These are phyloP conservation scores for Lasioglossum calceatum DNA, from an alignment of 2,888 invertebrate genomes.

Conservation along the genomic window DNA sequence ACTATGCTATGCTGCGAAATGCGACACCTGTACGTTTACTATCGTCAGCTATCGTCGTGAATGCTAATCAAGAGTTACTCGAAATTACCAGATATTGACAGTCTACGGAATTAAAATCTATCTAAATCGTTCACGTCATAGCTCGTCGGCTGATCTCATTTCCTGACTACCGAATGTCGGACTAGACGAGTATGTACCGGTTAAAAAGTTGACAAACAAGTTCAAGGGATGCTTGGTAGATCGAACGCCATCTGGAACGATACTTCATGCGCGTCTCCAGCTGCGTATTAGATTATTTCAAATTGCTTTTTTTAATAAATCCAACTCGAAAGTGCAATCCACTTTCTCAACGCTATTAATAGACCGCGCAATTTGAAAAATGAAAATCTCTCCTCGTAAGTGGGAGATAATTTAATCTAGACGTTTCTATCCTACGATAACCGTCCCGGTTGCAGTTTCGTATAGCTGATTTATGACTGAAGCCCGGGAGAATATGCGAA, in stretches of 20 bases:
- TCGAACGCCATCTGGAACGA: constrained; percentile 4
- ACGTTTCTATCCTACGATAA: not conserved
- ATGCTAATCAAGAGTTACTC: not conserved
- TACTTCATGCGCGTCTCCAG: not conserved
- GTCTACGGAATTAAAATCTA: not conserved
- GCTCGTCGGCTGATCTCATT: constrained; percentile 53
- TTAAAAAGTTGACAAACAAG: not conserved
- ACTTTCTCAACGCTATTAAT: constrained; percentile 14
- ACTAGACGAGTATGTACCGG: not conserved
- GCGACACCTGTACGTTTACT: not conserved
- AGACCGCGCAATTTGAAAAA: not conserved
- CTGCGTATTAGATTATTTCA: not conserved
- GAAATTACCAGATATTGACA: not conserved
- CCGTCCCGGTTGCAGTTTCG: not conserved
- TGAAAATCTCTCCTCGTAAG: constrained; percentile 8
- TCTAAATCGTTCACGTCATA: constrained; percentile 26
- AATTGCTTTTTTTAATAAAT: not conserved
- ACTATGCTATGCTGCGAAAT: not conserved
- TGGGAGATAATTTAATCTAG: not conserved
- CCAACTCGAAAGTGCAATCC: constrained; percentile 7
- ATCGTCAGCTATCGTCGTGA: not conserved
- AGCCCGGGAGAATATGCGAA: not conserved
- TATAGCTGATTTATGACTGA: not conserved
- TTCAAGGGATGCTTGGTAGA: not conserved
- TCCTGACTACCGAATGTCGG: constrained; percentile 20